phyloP scores from a whole-genome alignment of 2,888 invertebrate genomes.

The Napeogenes inachia region DNA sequence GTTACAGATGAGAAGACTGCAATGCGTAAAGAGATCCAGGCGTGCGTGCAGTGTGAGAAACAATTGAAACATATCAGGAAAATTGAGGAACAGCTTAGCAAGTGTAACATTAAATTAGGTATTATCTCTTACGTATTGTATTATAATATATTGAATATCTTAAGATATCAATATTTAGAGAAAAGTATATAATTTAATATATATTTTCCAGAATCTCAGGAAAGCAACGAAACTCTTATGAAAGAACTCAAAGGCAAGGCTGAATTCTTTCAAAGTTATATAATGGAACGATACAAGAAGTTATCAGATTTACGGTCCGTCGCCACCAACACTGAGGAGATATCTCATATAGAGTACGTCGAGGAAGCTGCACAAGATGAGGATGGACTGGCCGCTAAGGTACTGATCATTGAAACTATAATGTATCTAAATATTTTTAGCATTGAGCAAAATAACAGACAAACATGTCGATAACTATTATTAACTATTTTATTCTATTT shows the following conservation, averaged over 20 bases:
- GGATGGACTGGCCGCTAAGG: conserved; percentile 27
- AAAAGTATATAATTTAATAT: neutral
- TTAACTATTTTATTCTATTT: no score
- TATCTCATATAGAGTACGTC: neutral
- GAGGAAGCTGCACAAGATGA: conserved; percentile 13
- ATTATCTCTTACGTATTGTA: conserved; percentile 24
- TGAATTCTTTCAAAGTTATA: conserved; percentile 80
- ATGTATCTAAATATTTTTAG: no score
- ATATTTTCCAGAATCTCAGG: conserved; percentile 56
- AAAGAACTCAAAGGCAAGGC: conserved; percentile 79
- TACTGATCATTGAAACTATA: neutral
- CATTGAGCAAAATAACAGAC: no score
- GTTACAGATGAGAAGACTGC: conserved; percentile 61
- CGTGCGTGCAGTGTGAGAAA: conserved; percentile 63
- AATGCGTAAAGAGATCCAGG: conserved; percentile 62
- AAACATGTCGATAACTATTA: no score
- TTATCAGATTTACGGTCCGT: conserved; percentile 53
- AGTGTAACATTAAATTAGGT: conserved; percentile 61
- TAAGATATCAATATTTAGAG: no score
- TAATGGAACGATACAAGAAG: conserved; percentile 72
- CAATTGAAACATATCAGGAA: conserved; percentile 55
- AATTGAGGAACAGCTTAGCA: conserved; percentile 62
- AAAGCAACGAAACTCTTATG: conserved; percentile 78
- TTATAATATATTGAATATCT: no score
- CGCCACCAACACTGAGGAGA: conserved; percentile 53